phyloP scores from a whole-genome alignment of 2,113 vertebrate genomes.

The Callocephalon fimbriatum region DNA sequence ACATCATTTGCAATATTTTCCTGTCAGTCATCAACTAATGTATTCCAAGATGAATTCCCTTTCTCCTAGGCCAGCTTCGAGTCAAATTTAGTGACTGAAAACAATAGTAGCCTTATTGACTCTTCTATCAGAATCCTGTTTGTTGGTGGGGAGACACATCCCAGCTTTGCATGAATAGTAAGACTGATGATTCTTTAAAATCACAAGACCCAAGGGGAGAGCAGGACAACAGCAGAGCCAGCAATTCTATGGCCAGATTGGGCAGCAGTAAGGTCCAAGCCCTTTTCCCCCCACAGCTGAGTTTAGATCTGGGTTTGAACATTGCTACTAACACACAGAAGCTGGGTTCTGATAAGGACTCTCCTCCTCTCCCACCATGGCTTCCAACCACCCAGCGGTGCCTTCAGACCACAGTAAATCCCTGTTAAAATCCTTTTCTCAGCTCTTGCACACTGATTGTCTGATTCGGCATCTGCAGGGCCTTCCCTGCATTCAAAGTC shows the following conservation, averaged over 20 bases:
- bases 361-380: background rate
- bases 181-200: conserved; percentile 26
- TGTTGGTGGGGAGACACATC: background rate
- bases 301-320: background rate
- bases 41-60: conserved; percentile 17
- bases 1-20: conserved; percentile 39
- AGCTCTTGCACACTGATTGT: background rate
- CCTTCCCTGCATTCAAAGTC: background rate
- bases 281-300: background rate
- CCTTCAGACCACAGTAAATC: background rate
- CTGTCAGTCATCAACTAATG: conserved; percentile 51
- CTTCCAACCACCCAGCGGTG: fast-evolving
- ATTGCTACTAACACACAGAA: background rate
- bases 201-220: background rate
- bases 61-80: conserved; percentile 16
- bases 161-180: background rate
- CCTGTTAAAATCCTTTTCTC: background rate
- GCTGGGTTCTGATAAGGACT: fast-evolving
- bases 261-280: background rate
- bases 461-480: background rate
- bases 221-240: background rate
- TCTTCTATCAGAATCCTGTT: background rate
- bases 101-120: conserved; percentile 41
- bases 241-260: background rate
- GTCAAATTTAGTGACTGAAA: conserved; percentile 49